Evolutionary conservation across 2,113 vertebrate genomes (phyloP), one percentile per base, ranked within the genome.

Genomic region (Cnemophilus loriae): DNA sequence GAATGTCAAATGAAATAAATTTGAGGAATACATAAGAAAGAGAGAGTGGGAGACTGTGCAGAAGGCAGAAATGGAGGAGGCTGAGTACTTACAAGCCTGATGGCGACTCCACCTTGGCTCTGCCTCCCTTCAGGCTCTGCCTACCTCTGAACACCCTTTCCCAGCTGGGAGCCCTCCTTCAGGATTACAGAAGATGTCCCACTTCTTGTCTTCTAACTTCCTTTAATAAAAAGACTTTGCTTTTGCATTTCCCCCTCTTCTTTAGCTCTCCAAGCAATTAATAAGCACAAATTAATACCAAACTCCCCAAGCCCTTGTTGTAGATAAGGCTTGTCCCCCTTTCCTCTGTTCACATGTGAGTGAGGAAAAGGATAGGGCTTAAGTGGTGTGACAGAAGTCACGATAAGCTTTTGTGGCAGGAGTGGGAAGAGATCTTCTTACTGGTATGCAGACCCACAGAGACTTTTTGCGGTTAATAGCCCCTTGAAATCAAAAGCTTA

Each of bases 181-280:
- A 61, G 67, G 55, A 49, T 73, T 86, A 42, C 49, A 24, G n/a
- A 30, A n/a, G 23, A 35, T 80, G 63, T 90, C 88, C 74, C 55
- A 77, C 63, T 76, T 90, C 75, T 59, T 87, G 28, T 53, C 61
- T 83, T 55, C 44, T 50, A 46, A 3, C 28, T 69, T 68, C 17
- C 28, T 80, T 53, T 86, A 69, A 77, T 77, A 59, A 70, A 83
- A 93, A 70, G 28, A 17, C 28, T 79, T 88, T n/a, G 30, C 39
- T 83, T 73, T 61, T 84, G 68, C 16, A 35, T 59, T 90, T 73
- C 35, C 13, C 35, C 87, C 28, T 84, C 68, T 84, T 96, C 52
- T 65, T 82, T 61, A 47, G 47, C 64, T 92, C 89, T 95, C 76
- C 28, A 89, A 91, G 68, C 73, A 89, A 86, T 90, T 95, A 90